These are phyloP conservation scores for Litocranius walleri DNA, from an alignment of 2,113 vertebrate species.

Conservation along the genomic window DNA sequence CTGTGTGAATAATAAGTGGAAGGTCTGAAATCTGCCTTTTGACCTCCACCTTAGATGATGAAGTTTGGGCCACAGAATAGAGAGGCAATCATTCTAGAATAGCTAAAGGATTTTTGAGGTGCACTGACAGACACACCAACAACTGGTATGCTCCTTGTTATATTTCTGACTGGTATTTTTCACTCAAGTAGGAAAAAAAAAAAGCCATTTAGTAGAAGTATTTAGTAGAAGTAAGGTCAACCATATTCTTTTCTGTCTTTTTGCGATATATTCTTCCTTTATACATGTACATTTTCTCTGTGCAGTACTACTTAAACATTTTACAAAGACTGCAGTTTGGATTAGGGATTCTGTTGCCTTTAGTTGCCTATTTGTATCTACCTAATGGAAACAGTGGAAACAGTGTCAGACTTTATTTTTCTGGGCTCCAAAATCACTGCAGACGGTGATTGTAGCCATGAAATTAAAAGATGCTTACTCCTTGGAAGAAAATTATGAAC, in stretches of 20 bases:
- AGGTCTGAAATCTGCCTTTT: not conserved
- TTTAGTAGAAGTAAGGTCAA: not conserved
- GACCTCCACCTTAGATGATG: not conserved
- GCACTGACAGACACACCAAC: not conserved
- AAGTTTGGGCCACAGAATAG: not conserved
- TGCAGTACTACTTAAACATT: not conserved
- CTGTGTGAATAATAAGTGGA: constrained; percentile 50
- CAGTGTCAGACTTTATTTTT: too few species aligned
- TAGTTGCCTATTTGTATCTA: not conserved
- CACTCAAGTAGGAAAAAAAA: not conserved
- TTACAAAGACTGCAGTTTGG: not conserved
- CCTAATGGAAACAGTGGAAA: not conserved
- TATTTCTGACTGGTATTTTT: not conserved
- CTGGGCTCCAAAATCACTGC: too few species aligned
- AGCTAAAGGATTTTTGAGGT: not conserved
- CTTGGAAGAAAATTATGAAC: too few species aligned
- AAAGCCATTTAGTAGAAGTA: not conserved
- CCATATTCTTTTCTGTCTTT: not conserved
- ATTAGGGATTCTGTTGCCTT: not conserved
- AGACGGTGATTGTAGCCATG: too few species aligned
- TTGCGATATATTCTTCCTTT: not conserved
- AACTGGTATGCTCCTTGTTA: not conserved
- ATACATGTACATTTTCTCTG: not conserved
- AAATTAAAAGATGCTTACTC: too few species aligned
- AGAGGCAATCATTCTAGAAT: not conserved